Conservation (phyloP, 2,113 vertebrate genomes). For the Melanocharis versteri region DNA sequence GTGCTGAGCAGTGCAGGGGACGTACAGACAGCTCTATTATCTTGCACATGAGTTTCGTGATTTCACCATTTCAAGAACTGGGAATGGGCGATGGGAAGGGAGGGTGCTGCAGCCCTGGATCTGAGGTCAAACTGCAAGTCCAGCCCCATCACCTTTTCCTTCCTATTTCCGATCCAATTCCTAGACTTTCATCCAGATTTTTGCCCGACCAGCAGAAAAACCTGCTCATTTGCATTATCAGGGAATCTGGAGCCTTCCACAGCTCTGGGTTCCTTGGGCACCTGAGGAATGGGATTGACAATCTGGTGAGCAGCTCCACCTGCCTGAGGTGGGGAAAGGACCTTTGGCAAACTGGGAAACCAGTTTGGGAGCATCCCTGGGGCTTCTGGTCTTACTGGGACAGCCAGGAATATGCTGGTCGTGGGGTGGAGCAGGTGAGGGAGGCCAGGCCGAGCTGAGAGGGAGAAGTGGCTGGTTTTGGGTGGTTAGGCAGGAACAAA, state of each 20-base stretch:
- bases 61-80: neutral
- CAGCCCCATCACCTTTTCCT: neutral
- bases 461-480: fast-evolving
- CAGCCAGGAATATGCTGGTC: fast-evolving
- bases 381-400: neutral
- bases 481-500: fast-evolving
- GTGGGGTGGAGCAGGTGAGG: fast-evolving
- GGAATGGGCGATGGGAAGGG: neutral
- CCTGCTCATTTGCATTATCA: fast-evolving
- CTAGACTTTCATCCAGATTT: neutral
- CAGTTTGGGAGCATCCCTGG: neutral
- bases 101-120: neutral
- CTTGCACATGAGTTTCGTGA: neutral
- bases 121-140: fast-evolving
- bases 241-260: neutral
- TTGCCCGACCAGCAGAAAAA: neutral
- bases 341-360: neutral
- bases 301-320: constrained; percentile 4
- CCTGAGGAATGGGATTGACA: neutral
- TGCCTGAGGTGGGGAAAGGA: neutral
- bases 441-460: fast-evolving
- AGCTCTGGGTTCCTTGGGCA: fast-evolving
- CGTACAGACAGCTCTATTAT: neutral
- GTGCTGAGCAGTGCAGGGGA: neutral
- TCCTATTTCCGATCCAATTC: neutral